phyloP scores from a whole-genome alignment of 2,888 invertebrate species.

The Drosophila limbata region DNA sequence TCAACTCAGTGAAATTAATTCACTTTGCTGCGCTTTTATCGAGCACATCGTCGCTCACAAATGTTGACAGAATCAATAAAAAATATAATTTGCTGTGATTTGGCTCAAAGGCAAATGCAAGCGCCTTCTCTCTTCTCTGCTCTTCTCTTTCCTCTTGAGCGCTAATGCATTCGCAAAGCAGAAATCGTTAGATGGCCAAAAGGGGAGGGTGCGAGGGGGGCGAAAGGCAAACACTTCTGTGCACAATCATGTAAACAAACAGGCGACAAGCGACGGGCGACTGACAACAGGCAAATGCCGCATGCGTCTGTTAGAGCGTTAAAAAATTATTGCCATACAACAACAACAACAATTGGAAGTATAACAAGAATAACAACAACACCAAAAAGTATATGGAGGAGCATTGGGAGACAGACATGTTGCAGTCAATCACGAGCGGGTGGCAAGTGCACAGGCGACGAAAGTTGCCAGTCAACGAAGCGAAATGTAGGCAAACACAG shows the following conservation, averaged over 20 bases:
- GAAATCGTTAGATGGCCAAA: background rate
- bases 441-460: conserved; percentile 71
- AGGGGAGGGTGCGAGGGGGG: background rate
- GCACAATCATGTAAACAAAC: conserved; percentile 78
- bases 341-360: conserved; percentile 29
- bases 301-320: conserved; percentile 61
- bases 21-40: conserved; percentile 71
- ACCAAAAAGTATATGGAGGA: conserved; percentile 30
- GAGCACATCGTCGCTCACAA: conserved; percentile 72
- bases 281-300: conserved; percentile 59
- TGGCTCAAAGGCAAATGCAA: conserved; percentile 65
- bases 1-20: conserved; percentile 67
- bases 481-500: conserved; percentile 80
- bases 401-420: conserved; percentile 54
- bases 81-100: conserved; percentile 80
- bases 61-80: conserved; percentile 75
- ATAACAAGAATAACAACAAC: conserved; percentile 4
- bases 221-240: conserved; percentile 62
- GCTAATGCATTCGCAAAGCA: conserved; percentile 58
- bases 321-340: conserved; percentile 66
- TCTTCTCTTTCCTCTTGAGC: background rate
- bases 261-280: conserved; percentile 31
- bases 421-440: conserved; percentile 77
- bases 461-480: conserved; percentile 80
- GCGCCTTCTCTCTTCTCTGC: background rate